phyloP scores from a whole-genome alignment of 2,888 invertebrate species.

The Ormyrus rosae region DNA sequence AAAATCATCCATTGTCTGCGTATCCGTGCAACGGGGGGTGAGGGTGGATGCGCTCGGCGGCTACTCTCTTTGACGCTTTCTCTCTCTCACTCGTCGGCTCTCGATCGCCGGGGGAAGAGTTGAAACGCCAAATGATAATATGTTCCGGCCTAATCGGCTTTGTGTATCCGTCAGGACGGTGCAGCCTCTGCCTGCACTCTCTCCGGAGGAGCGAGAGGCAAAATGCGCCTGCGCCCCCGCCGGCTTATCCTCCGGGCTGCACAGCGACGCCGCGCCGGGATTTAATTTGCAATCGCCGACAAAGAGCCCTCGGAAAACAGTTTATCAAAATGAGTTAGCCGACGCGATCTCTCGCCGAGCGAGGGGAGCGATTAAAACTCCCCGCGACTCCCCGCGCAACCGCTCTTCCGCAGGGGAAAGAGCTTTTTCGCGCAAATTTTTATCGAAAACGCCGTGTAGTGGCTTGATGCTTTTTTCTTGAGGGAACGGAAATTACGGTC shows the following conservation, averaged over 20 bases:
- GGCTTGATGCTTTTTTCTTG: no score
- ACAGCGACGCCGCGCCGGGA: constrained; percentile 61
- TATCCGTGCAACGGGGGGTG: constrained; percentile 1
- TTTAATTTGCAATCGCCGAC: constrained; percentile 73
- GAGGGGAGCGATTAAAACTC: constrained; percentile 21
- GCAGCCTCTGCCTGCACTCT: constrained; percentile 27
- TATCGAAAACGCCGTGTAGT: no score
- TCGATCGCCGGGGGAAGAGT: constrained; percentile 56
- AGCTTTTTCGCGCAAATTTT: background rate
- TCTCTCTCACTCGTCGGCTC: background rate
- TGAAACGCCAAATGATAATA: constrained; percentile 72
- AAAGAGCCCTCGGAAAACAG: constrained; percentile 71
- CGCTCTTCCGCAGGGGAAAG: background rate
- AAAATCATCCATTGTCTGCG: constrained; percentile 33
- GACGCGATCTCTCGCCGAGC: constrained; percentile 51
- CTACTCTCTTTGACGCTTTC: constrained; percentile 17
- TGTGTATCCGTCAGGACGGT: constrained; percentile 68
- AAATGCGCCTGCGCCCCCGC: background rate
- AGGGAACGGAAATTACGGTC: constrained; percentile 44
- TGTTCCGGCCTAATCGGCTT: constrained; percentile 73
- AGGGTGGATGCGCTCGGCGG: no score
- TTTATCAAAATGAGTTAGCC: constrained; percentile 73
- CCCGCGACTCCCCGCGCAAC: constrained; percentile 1
- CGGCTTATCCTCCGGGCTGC: constrained; percentile 15
- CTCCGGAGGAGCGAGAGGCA: no score